Conservation (phyloP, 2,888 invertebrate genomes). For the Agrenia bidenticulata region DNA sequence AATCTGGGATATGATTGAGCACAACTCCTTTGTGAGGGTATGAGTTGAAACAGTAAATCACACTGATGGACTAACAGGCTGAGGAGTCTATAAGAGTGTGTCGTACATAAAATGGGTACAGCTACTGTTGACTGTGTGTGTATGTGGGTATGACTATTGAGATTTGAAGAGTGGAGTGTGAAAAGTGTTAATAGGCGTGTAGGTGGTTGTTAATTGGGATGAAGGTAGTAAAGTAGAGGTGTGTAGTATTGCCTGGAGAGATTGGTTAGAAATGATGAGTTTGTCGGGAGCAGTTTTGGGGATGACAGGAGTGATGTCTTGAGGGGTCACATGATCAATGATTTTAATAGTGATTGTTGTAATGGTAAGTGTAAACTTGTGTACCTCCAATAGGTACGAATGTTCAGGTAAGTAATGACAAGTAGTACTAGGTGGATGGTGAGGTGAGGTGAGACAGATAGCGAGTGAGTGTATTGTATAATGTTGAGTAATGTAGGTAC, state of each 20-base stretch:
- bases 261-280: slow-evolving; percentile 12
- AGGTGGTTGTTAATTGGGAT: slow-evolving; percentile 16
- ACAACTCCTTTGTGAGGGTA: neutral
- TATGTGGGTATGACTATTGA: slow-evolving; percentile 1
- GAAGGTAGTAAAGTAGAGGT: slow-evolving; percentile 4
- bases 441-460: slow-evolving; percentile 19
- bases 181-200: slow-evolving; percentile 19
- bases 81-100: neutral
- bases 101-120: neutral
- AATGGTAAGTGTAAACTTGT: slow-evolving; percentile 14
- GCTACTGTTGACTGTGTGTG: neutral
- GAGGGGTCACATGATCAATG: slow-evolving; percentile 34
- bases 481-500: slow-evolving; percentile 45
- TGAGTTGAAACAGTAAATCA: slow-evolving; percentile 9
- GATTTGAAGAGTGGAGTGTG: neutral
- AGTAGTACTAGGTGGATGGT: neutral
- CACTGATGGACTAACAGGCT: slow-evolving; percentile 17
- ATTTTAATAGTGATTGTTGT: slow-evolving; percentile 20
- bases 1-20: too few relatives aligned
- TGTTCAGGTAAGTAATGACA: slow-evolving; percentile 11
- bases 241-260: slow-evolving; percentile 19
- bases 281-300: slow-evolving; percentile 8
- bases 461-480: slow-evolving; percentile 31
- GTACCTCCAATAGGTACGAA: neutral
- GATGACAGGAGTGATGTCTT: slow-evolving; percentile 32